phyloP scores from a whole-genome alignment of 1,140 invertebrate genomes.

The Callitettix versicolor region DNA sequence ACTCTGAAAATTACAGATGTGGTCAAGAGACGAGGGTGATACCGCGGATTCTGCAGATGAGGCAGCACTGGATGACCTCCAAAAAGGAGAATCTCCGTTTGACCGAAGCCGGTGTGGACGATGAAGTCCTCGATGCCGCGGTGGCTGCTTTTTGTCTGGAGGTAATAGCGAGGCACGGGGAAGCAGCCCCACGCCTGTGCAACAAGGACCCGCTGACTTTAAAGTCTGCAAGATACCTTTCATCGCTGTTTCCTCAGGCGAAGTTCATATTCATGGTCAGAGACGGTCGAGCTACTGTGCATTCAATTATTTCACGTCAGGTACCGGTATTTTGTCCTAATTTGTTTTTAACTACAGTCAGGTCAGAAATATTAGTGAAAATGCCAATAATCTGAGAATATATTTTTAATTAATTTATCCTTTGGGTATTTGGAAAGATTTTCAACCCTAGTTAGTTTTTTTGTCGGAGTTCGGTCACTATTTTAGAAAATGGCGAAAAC shows the following conservation, averaged over 20 bases:
- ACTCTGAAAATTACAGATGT: conserved; percentile 55
- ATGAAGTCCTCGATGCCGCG: conserved; percentile 72
- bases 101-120: conserved; percentile 78
- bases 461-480: no score
- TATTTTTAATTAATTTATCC: no score
- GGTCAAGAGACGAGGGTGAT: conserved; percentile 97
- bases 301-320: conserved; percentile 95
- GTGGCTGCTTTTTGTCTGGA: conserved; percentile 94
- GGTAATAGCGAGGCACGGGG: conserved; percentile 90
- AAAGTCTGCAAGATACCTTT: conserved; percentile 78
- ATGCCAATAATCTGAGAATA: background rate
- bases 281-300: conserved; percentile 93
- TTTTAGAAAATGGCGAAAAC: no score
- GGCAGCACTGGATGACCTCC: conserved; percentile 86
- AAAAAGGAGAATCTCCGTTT: conserved; percentile 80
- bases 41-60: conserved; percentile 83
- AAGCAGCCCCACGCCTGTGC: conserved; percentile 83
- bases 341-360: background rate
- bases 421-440: no score
- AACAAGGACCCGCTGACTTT: conserved; percentile 98
- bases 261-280: conserved; percentile 98
- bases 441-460: no score
- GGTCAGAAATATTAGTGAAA: background rate
- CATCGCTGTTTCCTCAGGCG: conserved; percentile 53
- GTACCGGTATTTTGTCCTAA: conserved; percentile 34